phyloP scores from a whole-genome alignment of 2,113 vertebrate species.

The Hippocampus zosterae region DNA sequence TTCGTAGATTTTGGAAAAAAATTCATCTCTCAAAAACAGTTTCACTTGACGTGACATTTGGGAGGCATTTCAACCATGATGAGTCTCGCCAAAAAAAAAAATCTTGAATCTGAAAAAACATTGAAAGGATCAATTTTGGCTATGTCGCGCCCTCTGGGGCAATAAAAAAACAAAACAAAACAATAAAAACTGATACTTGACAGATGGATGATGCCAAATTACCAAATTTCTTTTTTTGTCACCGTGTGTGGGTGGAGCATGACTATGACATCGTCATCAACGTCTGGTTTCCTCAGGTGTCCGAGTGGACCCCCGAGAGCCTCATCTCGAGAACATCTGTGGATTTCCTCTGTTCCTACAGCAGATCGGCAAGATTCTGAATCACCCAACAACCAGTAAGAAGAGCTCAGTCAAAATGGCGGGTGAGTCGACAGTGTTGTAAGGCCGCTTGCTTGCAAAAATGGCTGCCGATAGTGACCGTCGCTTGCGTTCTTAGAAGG shows the following conservation, averaged over 20 bases:
- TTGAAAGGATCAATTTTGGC: neutral
- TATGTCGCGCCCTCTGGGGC: too few relatives aligned
- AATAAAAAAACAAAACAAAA: neutral
- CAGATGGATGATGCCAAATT: too few relatives aligned
- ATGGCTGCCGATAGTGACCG: neutral
- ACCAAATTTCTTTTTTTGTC: too few relatives aligned
- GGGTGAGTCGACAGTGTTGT: constrained; percentile 59
- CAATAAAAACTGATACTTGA: neutral
- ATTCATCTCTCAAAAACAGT: too few relatives aligned
- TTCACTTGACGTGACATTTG: too few relatives aligned
- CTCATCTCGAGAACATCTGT: constrained; percentile 72
- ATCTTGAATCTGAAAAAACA: too few relatives aligned
- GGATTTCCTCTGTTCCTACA: constrained; percentile 87
- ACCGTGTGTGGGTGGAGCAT: too few relatives aligned
- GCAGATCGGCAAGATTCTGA: constrained; percentile 89
- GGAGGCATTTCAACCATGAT: too few relatives aligned
- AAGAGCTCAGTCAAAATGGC: constrained; percentile 72
- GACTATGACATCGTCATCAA: neutral
- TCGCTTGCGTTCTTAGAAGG: constrained; percentile 38
- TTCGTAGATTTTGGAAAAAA: too few relatives aligned
- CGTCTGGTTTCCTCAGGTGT: constrained; percentile 67
- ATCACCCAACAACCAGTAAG: constrained; percentile 68
- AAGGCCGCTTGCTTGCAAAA: neutral
- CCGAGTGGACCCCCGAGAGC: constrained; percentile 62
- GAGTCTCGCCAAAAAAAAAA: too few relatives aligned